Evolutionary conservation across 2,888 invertebrate species (phyloP).

Genomic region (Ophion costatus): DNA sequence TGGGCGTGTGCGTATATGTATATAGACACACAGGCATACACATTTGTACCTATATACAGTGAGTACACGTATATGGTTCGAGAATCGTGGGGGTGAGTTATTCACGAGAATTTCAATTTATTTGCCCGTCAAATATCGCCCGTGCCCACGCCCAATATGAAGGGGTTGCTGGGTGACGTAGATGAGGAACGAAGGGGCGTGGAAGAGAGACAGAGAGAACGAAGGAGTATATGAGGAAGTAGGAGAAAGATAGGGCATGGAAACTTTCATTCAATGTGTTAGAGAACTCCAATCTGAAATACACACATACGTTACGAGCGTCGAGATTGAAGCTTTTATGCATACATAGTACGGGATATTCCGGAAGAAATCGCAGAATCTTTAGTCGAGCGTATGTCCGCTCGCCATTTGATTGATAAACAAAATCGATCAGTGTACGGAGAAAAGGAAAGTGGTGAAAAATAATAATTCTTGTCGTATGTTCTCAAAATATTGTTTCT

Average conservation of each 20-base stretch:
- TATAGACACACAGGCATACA: background rate
- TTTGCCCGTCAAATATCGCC: slow-evolving; percentile 65
- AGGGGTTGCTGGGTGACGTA: slow-evolving; percentile 42
- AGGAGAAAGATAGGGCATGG: slow-evolving; percentile 57
- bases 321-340: slow-evolving; percentile 35
- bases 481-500: background rate
- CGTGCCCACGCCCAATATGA: slow-evolving; percentile 47
- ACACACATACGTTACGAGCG: background rate
- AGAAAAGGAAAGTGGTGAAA: background rate
- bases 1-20: background rate
- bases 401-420: background rate
- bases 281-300: slow-evolving; percentile 42
- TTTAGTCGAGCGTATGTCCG: background rate
- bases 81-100: slow-evolving; percentile 27
- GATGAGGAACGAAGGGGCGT: slow-evolving; percentile 50
- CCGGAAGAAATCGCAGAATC: background rate
- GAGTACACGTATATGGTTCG: slow-evolving; percentile 7
- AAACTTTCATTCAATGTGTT: slow-evolving; percentile 66
- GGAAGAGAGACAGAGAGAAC: slow-evolving; percentile 16
- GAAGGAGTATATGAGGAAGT: slow-evolving; percentile 21
- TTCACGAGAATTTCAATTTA: slow-evolving; percentile 64
- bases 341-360: slow-evolving; percentile 2
- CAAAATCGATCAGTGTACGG: background rate
- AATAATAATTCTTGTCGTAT: background rate
- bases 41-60: slow-evolving; percentile 11